phyloP scores from a whole-genome alignment of 1,140 invertebrate species.

The Tribolium madens region DNA sequence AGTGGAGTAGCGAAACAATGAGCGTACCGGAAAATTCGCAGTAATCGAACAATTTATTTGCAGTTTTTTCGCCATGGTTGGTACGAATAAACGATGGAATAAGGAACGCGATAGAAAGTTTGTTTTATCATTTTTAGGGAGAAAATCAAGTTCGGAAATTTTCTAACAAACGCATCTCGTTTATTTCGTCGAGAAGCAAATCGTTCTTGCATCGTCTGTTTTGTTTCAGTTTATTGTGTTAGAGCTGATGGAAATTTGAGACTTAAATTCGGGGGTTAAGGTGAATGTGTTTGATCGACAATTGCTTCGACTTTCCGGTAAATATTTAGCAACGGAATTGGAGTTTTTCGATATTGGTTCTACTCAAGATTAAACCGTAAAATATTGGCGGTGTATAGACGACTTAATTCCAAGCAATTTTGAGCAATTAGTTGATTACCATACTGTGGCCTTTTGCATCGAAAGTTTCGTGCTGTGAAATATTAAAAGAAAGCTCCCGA shows the following conservation, averaged over 20 bases:
- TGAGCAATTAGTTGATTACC: constrained; percentile 15
- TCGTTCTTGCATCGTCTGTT: constrained; percentile 17
- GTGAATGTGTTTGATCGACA: background rate
- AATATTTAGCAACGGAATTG: background rate
- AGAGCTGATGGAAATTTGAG: constrained; percentile 2
- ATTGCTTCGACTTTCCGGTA: background rate
- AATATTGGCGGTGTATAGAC: background rate
- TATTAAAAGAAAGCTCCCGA: constrained; percentile 20
- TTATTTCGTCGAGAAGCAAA: constrained; percentile 16
- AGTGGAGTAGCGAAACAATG: background rate
- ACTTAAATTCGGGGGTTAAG: constrained; percentile 6
- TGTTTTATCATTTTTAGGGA: constrained; percentile 20
- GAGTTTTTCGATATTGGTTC: background rate
- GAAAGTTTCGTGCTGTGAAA: background rate
- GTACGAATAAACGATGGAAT: background rate
- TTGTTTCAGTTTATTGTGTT: constrained; percentile 22
- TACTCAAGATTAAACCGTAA: background rate
- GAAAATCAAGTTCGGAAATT: constrained; percentile 26
- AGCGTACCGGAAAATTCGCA: background rate
- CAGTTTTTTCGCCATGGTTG: background rate
- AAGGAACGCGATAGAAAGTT: constrained; percentile 12
- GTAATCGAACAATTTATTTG: background rate
- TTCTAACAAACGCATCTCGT: constrained; percentile 16
- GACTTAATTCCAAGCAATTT: constrained; percentile 1
- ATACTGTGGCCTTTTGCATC: constrained; percentile 5